Evolutionary conservation across 1,140 invertebrate genomes (phyloP).

Genomic region (Bactericera cockerelli): DNA sequence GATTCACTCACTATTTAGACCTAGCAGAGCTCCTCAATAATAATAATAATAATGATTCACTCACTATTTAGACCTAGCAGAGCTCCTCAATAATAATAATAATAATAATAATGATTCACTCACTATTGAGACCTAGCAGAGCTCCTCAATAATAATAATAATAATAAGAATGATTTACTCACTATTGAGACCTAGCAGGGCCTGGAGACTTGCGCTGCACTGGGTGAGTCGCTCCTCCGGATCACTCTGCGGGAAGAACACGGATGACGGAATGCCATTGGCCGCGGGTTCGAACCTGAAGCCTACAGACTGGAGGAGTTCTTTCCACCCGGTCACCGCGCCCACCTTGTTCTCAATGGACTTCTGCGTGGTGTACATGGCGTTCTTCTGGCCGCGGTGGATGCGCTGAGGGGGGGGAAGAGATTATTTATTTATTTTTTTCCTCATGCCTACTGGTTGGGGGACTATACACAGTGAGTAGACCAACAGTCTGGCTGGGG

Average conservation of each 20-base stretch:
- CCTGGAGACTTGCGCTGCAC: constrained; percentile 85
- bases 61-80: too few relatives aligned
- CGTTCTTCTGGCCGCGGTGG: constrained; percentile 84
- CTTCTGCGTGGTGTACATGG: constrained; percentile 93
- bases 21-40: too few relatives aligned
- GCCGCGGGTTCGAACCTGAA: constrained; percentile 88
- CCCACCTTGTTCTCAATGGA: constrained; percentile 92
- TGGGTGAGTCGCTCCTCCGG: constrained; percentile 83
- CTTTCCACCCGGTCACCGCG: constrained; percentile 78
- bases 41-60: too few relatives aligned
- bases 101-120: constrained; percentile 90
- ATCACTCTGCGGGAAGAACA: constrained; percentile 93
- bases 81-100: constrained; percentile 83
- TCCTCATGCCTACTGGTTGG: too few relatives aligned
- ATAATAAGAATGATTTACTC: too few relatives aligned
- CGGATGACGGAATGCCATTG: constrained; percentile 85
- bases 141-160: too few relatives aligned
- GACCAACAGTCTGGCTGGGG: too few relatives aligned
- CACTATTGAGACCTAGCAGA: too few relatives aligned
- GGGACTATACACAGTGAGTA: too few relatives aligned
- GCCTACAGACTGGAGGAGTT: constrained; percentile 84
- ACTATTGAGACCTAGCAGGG: constrained; percentile 51
- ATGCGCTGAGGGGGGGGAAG: constrained; percentile 49
- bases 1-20: too few relatives aligned
- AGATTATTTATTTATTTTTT: too few relatives aligned